A percentile compares a stretch with the other conserved stretches of the same genome.
Evolutionary conservation across 2,113 vertebrate genomes (phyloP).

Genomic region (Fulica atra): DNA sequence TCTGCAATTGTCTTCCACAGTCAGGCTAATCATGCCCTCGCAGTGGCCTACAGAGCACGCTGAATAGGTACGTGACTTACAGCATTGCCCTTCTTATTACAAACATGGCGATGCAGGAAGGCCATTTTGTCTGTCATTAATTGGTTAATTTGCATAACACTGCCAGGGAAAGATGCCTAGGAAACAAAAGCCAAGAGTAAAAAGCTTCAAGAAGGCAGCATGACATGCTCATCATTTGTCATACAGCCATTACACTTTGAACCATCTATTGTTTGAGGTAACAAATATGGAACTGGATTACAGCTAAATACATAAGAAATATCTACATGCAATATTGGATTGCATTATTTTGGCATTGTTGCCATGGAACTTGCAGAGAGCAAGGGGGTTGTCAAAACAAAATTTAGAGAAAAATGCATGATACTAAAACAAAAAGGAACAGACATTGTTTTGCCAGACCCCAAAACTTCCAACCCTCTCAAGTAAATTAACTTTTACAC

Average conservation of each 20-base stretch:
- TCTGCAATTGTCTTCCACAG: slow-evolving; percentile 87
- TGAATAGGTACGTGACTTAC: slow-evolving; percentile 81
- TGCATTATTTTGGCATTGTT: not conserved
- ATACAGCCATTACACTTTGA: slow-evolving; percentile 55
- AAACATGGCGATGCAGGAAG: slow-evolving; percentile 69
- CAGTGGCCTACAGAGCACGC: slow-evolving; percentile 74
- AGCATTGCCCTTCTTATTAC: slow-evolving; percentile 79
- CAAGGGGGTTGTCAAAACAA: not conserved
- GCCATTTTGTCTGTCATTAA: slow-evolving; percentile 79
- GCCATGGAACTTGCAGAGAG: not conserved
- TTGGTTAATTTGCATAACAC: slow-evolving; percentile 79
- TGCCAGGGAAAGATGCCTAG: slow-evolving; percentile 59
- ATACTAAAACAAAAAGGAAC: not conserved
- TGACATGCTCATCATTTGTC: slow-evolving; percentile 61
- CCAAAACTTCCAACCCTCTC: not conserved
- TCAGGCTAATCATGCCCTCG: slow-evolving; percentile 83
- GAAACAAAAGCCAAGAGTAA: slow-evolving; percentile 64
- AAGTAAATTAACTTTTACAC: not conserved
- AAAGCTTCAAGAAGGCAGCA: slow-evolving; percentile 47
- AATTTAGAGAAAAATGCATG: not conserved
- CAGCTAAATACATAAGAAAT: slow-evolving; percentile 35
- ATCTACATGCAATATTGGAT: not conserved
- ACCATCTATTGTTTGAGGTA: slow-evolving; percentile 16
- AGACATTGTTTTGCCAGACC: not conserved
- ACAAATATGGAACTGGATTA: slow-evolving; percentile 14